phyloP scores from a whole-genome alignment of 1,140 invertebrate genomes.

The Theocolax elegans region DNA sequence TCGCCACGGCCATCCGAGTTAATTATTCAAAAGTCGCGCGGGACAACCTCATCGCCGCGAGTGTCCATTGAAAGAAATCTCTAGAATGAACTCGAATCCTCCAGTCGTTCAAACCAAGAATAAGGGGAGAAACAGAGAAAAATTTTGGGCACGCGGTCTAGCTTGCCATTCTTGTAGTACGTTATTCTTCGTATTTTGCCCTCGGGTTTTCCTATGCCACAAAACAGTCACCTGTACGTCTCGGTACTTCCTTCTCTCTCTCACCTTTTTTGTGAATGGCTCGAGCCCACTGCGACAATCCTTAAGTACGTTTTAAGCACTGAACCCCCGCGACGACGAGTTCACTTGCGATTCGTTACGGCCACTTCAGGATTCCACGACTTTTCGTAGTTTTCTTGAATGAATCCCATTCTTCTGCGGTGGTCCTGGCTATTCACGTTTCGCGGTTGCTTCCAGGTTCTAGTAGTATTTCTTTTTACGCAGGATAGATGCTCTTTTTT shows the following conservation, averaged over 20 bases:
- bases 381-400: neutral
- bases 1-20: constrained; percentile 8
- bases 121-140: neutral
- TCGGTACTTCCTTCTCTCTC: constrained; percentile 9
- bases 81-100: constrained; percentile 21
- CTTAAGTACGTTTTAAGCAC: constrained; percentile 37
- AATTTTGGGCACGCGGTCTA: neutral
- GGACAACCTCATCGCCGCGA: constrained; percentile 1
- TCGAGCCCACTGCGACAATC: constrained; percentile 1
- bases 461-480: neutral
- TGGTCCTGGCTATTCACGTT: neutral
- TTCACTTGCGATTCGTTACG: constrained; percentile 38
- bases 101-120: neutral
- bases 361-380: constrained; percentile 13
- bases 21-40: constrained; percentile 24
- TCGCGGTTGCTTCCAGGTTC: neutral
- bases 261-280: constrained; percentile 11
- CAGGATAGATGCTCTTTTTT: neutral
- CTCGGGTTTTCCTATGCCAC: neutral
- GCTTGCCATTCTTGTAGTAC: constrained; percentile 8
- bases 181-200: constrained; percentile 25
- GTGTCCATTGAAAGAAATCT: constrained; percentile 23
- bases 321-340: constrained; percentile 22
- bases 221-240: constrained; percentile 24
- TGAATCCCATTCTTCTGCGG: neutral